These are phyloP conservation scores for Herminia tarsipennalis DNA, from an alignment of 2,888 invertebrate species.

Conservation along the genomic window DNA sequence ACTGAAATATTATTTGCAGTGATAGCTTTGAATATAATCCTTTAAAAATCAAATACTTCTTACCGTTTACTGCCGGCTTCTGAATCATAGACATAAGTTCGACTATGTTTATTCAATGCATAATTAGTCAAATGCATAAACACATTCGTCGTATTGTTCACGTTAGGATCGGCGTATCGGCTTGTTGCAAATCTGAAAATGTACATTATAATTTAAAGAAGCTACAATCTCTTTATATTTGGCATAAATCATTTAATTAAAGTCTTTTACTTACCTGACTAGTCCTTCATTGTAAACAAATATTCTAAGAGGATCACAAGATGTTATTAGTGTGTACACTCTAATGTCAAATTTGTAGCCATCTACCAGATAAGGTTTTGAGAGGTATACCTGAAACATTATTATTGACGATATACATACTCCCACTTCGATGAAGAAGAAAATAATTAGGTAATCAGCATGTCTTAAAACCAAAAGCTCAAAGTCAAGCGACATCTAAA, in stretches of 20 bases:
- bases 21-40: background rate
- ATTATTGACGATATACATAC: too few relatives aligned
- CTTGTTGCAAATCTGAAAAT: constrained; percentile 92
- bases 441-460: too few relatives aligned
- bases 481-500: too few relatives aligned
- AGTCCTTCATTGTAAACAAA: constrained; percentile 97
- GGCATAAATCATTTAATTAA: too few relatives aligned
- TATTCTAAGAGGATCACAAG: constrained; percentile 95
- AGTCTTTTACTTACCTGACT: constrained; percentile 87
- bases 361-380: constrained; percentile 94
- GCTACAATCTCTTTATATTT: too few relatives aligned
- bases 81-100: constrained; percentile 93
- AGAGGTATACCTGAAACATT: constrained; percentile 78
- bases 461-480: too few relatives aligned
- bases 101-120: constrained; percentile 95
- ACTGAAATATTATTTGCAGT: too few relatives aligned
- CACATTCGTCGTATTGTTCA: constrained; percentile 93
- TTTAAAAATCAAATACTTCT: constrained; percentile 12
- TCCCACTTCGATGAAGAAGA: too few relatives aligned
- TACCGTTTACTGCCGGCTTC: constrained; percentile 95
- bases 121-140: constrained; percentile 98
- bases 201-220: too few relatives aligned
- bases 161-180: constrained; percentile 93
- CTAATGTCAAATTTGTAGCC: constrained; percentile 97
- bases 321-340: constrained; percentile 94